These are phyloP conservation scores for Tinamus guttatus DNA, from an alignment of 2,113 vertebrate species.

Conservation along the genomic window DNA sequence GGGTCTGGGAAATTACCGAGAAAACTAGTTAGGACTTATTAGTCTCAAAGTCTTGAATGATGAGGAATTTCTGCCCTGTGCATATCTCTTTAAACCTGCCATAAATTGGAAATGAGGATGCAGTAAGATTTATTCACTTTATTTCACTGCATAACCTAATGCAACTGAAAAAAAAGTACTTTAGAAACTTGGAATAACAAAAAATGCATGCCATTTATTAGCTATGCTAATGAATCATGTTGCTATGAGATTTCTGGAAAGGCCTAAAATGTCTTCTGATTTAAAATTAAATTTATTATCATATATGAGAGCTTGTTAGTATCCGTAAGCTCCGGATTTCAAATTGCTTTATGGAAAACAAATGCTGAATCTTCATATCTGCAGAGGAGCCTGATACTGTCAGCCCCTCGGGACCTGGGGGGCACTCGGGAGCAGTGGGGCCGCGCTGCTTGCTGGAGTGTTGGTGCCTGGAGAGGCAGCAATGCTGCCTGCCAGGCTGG, in stretches of 20 bases:
- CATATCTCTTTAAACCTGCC: background rate
- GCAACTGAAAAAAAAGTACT: background rate
- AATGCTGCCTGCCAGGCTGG: background rate
- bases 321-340: background rate
- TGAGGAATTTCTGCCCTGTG: background rate
- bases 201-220: background rate
- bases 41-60: background rate
- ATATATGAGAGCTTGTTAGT: background rate
- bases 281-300: conserved; percentile 1
- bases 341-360: background rate
- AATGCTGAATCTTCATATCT: background rate
- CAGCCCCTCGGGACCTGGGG: background rate
- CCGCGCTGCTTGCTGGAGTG: background rate
- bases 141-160: background rate
- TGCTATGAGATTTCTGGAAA: background rate
- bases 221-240: background rate
- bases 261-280: background rate
- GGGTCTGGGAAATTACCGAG: background rate
- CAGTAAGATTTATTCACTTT: background rate
- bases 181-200: background rate
- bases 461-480: background rate
- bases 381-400: background rate
- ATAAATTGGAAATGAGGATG: background rate
- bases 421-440: background rate
- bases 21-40: background rate